Conservation (phyloP, 1,140 invertebrate species). For the Cecropterus lyciades region DNA sequence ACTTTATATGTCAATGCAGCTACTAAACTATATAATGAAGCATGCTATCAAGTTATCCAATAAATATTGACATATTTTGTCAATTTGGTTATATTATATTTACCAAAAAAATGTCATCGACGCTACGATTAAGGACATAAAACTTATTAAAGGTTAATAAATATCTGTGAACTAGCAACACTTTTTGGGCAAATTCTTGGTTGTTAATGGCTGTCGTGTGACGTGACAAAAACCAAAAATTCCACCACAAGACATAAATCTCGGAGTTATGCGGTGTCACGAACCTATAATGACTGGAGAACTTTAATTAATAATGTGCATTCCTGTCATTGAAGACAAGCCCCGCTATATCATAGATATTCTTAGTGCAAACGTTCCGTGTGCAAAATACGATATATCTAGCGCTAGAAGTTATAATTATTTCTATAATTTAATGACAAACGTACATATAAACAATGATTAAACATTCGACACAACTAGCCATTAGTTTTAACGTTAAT, state of each 20-base stretch:
- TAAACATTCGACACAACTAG: too few species aligned
- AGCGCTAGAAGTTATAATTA: not conserved
- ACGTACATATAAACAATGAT: not conserved
- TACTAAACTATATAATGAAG: too few species aligned
- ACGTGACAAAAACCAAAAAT: slow-evolving; percentile 68
- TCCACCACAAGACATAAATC: slow-evolving; percentile 59
- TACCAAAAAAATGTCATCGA: not conserved
- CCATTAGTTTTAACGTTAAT: too few species aligned
- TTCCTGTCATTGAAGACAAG: slow-evolving; percentile 53
- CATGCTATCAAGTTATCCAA: too few species aligned
- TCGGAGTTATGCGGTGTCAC: slow-evolving; percentile 53
- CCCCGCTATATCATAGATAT: slow-evolving; percentile 17
- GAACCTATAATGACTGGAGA: slow-evolving; percentile 42
- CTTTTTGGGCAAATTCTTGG: slow-evolving; percentile 35
- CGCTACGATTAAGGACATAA: not conserved
- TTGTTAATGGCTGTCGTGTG: slow-evolving; percentile 73
- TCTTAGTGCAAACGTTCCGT: slow-evolving; percentile 11
- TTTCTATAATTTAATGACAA: not conserved
- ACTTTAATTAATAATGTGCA: slow-evolving; percentile 71
- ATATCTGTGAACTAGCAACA: slow-evolving; percentile 34
- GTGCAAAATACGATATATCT: not conserved
- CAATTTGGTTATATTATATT: too few species aligned
- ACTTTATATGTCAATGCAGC: too few species aligned
- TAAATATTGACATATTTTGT: too few species aligned
- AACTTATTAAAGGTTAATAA: slow-evolving; percentile 19